Evolutionary conservation across 1,140 invertebrate genomes (phyloP).

Genomic region (Cydia amplana): DNA sequence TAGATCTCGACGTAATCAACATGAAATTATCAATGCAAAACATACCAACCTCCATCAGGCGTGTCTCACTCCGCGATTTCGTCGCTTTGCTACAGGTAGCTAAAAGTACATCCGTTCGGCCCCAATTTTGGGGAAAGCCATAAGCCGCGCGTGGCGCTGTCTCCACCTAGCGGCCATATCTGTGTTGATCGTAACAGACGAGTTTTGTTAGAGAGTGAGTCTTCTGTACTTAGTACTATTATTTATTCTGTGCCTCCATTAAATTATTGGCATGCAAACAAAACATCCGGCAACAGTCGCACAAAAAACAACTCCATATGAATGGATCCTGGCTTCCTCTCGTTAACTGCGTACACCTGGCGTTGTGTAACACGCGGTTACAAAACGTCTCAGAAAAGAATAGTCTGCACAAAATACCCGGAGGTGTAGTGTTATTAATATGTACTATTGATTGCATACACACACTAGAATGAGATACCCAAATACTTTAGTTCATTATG

Average conservation of each 20-base stretch:
- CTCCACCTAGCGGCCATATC: no score
- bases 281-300: slow-evolving; percentile 17
- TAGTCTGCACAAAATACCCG: neutral
- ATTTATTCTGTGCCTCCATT: no score
- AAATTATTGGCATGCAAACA: slow-evolving; percentile 6
- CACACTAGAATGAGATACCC: neutral
- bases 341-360: slow-evolving; percentile 21
- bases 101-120: no score
- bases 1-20: neutral
- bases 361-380: slow-evolving; percentile 9
- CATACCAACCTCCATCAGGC: neutral
- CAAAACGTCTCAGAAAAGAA: neutral
- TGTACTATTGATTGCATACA: neutral
- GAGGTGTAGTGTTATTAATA: neutral
- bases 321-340: slow-evolving; percentile 25
- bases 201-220: no score
- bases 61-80: no score
- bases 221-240: no score
- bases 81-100: no score
- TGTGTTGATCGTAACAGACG: no score
- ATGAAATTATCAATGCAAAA: neutral
- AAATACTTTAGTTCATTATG: no score
- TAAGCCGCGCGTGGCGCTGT: no score
- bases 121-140: no score
- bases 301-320: slow-evolving; percentile 26